Evolutionary conservation across 64 coral and sea anemone genomes (phyloP).

Genomic region (Pocillopora damicornis): DNA sequence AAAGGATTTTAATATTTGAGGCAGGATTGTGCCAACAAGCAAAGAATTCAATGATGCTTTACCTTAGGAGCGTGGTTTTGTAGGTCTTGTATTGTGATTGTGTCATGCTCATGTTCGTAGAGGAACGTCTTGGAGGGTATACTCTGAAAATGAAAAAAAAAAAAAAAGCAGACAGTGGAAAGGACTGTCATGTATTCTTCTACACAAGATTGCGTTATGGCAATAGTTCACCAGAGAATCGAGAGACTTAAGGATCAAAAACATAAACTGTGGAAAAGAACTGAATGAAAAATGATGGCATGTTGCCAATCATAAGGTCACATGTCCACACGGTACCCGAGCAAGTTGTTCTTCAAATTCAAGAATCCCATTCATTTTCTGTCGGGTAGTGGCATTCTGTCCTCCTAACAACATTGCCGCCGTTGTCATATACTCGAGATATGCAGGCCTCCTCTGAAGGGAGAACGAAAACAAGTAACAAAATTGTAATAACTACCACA

Average conservation of each 20-base stretch:
- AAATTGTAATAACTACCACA: neutral
- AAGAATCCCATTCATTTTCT: slow-evolving; percentile 27
- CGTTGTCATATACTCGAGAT: slow-evolving; percentile 50
- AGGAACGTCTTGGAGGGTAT: slow-evolving; percentile 12
- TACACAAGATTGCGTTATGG: neutral
- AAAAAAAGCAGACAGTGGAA: neutral
- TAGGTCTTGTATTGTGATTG: slow-evolving; percentile 12
- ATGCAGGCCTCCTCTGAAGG: slow-evolving; percentile 15
- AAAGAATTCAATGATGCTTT: neutral
- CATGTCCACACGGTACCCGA: neutral
- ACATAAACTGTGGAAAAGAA: neutral
- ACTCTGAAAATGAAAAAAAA: slow-evolving; percentile 1
- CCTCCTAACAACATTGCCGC: slow-evolving; percentile 38
- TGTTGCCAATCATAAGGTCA: neutral
- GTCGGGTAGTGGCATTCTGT: slow-evolving; percentile 9
- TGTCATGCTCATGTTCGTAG: slow-evolving; percentile 17
- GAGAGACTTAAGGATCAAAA: too few species aligned
- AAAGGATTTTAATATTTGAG: neutral
- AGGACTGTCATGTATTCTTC: neutral
- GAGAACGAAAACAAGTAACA: neutral
- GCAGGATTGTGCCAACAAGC: neutral
- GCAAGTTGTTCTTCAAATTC: slow-evolving; percentile 55
- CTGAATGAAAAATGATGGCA: neutral
- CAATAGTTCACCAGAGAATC: too few species aligned
- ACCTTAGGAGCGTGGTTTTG: slow-evolving; percentile 14